A percentile compares a stretch with the other conserved stretches of the same genome.
Conservation (phyloP, 2,797 vertebrate species). For the Rhynchotus rufescens region DNA sequence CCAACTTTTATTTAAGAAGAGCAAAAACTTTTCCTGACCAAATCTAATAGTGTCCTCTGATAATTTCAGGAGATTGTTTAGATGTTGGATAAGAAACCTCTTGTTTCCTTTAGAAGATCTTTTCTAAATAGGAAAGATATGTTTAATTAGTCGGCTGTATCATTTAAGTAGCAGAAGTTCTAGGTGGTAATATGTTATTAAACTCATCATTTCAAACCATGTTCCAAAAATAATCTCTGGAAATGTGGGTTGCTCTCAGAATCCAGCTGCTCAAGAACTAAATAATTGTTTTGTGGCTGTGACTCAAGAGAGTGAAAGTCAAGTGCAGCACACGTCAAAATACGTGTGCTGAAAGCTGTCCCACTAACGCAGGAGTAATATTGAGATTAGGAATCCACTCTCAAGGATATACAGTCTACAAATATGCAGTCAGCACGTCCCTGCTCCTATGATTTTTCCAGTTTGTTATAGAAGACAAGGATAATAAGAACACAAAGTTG, state of each 20-base stretch:
- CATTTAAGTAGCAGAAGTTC: conserved; percentile 52
- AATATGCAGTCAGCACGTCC: neutral
- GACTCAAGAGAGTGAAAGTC: conserved; percentile 6
- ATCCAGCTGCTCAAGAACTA: conserved; percentile 29
- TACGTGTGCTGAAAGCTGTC: neutral
- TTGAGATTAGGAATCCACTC: neutral
- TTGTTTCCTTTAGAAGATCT: neutral
- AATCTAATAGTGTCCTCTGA: neutral
- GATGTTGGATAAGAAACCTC: conserved; percentile 5
- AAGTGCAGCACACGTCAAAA: conserved; percentile 30
- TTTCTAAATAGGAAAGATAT: neutral
- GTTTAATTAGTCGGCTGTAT: neutral
- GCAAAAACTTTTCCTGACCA: neutral
- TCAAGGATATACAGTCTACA: neutral
- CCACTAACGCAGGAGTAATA: neutral
- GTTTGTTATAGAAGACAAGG: neutral
- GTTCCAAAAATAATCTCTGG: conserved; percentile 33
- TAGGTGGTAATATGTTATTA: conserved; percentile 41
- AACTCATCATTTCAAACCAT: conserved; percentile 46
- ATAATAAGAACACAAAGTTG: neutral
- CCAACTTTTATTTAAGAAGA: neutral
- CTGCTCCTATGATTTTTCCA: neutral
- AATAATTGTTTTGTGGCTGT: conserved; percentile 6
- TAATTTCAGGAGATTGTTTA: conserved; percentile 23
- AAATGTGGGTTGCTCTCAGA: neutral